Evolutionary conservation across 1,140 invertebrate species (phyloP).

Genomic region (Drosophila hydei): DNA sequence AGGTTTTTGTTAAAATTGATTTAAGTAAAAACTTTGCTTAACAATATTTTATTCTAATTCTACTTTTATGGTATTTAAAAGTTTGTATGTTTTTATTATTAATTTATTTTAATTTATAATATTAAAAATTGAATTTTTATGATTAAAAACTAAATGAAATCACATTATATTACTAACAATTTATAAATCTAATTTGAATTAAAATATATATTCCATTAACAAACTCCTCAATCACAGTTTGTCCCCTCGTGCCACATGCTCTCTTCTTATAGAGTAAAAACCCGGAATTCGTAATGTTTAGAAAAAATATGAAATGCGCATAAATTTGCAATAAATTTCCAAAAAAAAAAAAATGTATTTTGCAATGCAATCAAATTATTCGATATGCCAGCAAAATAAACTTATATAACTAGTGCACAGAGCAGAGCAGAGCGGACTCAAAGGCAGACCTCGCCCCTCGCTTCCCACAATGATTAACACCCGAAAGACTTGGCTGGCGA

Average conservation of each 20-base stretch:
- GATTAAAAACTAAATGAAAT: no score
- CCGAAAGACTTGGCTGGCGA: constrained; percentile 27
- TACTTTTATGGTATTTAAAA: no score
- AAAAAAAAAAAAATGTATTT: neutral
- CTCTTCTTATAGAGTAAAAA: neutral
- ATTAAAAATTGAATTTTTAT: no score
- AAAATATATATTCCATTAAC: neutral
- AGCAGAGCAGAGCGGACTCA: neutral
- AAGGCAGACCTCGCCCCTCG: neutral
- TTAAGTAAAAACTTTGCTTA: no score
- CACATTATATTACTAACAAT: no score
- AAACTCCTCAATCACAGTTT: neutral
- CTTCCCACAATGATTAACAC: constrained; percentile 45
- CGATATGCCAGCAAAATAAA: constrained; percentile 6
- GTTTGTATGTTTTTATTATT: no score
- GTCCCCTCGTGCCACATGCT: neutral
- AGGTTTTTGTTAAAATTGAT: no score
- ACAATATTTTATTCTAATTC: no score
- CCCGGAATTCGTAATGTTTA: neutral
- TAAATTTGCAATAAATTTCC: constrained; percentile 3
- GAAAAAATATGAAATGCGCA: constrained; percentile 5
- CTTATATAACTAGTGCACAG: constrained; percentile 5
- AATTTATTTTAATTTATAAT: neutral
- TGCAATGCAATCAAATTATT: constrained; percentile 19
- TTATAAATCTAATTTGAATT: neutral